Conservation (phyloP, 2,888 invertebrate species). For the Malthinus flaveolus region DNA sequence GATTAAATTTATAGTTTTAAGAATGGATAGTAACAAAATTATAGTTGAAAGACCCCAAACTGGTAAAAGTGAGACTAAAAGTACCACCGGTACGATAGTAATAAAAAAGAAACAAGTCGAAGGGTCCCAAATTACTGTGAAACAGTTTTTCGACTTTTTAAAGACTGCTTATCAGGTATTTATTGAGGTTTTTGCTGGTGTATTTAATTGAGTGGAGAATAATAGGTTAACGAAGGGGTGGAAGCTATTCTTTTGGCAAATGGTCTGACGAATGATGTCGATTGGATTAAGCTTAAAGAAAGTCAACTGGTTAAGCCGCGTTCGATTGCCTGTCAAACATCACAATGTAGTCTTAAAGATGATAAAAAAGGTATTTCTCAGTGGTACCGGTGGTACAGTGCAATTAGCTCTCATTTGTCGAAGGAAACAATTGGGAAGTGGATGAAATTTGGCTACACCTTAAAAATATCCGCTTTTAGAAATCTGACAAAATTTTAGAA, state of each 20-base stretch:
- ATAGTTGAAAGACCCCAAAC: neutral
- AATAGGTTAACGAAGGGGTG: slow-evolving; percentile 54
- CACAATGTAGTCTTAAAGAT: slow-evolving; percentile 30
- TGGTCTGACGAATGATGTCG: slow-evolving; percentile 54
- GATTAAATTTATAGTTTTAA: neutral
- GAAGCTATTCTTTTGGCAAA: slow-evolving; percentile 55
- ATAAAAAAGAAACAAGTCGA: neutral
- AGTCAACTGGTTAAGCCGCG: slow-evolving; percentile 47
- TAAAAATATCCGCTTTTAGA: too few species aligned
- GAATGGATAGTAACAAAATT: neutral
- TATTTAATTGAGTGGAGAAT: neutral
- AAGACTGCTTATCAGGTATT: slow-evolving; percentile 71
- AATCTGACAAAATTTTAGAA: too few species aligned
- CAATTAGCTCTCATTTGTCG: too few species aligned
- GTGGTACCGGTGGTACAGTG: too few species aligned
- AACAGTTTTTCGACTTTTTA: slow-evolving; percentile 73
- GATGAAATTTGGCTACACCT: too few species aligned
- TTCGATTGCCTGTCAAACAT: slow-evolving; percentile 43
- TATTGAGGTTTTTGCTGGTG: neutral
- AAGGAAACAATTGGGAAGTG: too few species aligned
- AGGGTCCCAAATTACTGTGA: slow-evolving; percentile 65
- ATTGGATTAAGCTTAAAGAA: slow-evolving; percentile 58
- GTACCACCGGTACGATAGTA: too few species aligned
- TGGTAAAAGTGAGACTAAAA: too few species aligned
- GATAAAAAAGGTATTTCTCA: neutral